Conservation (phyloP, 1,140 invertebrate genomes). For the Lerema accius region DNA sequence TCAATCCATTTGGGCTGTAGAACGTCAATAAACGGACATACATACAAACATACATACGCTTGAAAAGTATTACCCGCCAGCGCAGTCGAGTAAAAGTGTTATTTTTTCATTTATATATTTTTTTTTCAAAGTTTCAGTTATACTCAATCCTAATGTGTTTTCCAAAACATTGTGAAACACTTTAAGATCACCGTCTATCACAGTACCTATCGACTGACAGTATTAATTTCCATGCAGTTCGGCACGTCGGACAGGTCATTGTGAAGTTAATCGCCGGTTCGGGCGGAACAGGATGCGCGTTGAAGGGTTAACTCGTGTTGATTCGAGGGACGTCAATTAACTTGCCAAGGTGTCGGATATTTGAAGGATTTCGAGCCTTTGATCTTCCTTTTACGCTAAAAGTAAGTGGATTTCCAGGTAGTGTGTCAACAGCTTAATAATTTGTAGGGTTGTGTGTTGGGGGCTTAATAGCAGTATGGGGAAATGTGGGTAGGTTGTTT, state of each 20-base stretch:
- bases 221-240: background rate
- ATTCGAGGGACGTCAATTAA: background rate
- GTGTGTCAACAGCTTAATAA: background rate
- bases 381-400: background rate
- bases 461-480: too few species aligned
- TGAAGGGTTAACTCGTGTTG: background rate
- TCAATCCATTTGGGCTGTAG: too few species aligned
- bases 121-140: too few species aligned
- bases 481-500: too few species aligned
- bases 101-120: too few species aligned
- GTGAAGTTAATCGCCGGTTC: background rate
- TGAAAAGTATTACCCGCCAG: too few species aligned
- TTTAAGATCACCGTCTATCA: background rate
- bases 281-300: background rate
- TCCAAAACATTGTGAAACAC: too few species aligned
- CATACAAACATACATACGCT: too few species aligned
- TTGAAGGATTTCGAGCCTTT: background rate
- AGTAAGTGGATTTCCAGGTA: background rate
- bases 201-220: background rate
- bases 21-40: too few species aligned
- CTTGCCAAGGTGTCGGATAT: background rate
- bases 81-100: too few species aligned
- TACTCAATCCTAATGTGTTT: too few species aligned
- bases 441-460: background rate
- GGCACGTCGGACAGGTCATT: background rate